Evolutionary conservation across 92 coral and sea anemone species (phyloP), one percentile per base, ranked within the genome.

Genomic region (Blastomussa wellsi): DNA sequence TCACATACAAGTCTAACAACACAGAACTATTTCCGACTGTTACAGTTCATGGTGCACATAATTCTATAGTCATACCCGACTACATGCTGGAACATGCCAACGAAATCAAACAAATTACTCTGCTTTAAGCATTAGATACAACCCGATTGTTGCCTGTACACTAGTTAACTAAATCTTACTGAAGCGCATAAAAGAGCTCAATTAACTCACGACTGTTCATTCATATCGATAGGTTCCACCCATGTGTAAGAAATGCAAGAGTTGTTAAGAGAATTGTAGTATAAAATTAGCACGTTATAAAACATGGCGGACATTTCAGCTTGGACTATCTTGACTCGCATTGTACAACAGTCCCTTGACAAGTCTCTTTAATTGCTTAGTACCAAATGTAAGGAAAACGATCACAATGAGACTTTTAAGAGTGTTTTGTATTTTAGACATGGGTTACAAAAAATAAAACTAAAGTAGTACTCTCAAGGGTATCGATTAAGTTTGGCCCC

Each of bases 71-170:
- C 53, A 60, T 41, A 79, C 48, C 72, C 29, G 59, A 67, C 75
- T 62, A 59, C 26, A 70, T 55, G 84, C 72, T 51, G 78, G 64
- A 80, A 10, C 32, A 44, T 66, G 51, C 81, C 81, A 77, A 52
- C 81, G 22, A 39, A 51, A 82, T 82, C 86, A 70, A 52, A 82
- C 69, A 33, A 22, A 48, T 81, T 49, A 82, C 71, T 51, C 51
- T 82, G 51, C 86, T 82, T 70, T 71, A 51, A 36, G 78, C 70
- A 36, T 33, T 71, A 33, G 78, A 70, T 72, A 71, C 39, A 51
- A 82, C 86, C 19, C 52, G 53, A 82, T 52, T 24, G 60, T 5
- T 35, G 76, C 31, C 79, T 70, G 77, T 82, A 82, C 86, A 82
- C 35, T 70, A 70, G 37, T 72, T 82, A 22, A 52, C 79, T 53